phyloP scores from a whole-genome alignment of 2,113 vertebrate genomes.

The Gymnogyps californianus region DNA sequence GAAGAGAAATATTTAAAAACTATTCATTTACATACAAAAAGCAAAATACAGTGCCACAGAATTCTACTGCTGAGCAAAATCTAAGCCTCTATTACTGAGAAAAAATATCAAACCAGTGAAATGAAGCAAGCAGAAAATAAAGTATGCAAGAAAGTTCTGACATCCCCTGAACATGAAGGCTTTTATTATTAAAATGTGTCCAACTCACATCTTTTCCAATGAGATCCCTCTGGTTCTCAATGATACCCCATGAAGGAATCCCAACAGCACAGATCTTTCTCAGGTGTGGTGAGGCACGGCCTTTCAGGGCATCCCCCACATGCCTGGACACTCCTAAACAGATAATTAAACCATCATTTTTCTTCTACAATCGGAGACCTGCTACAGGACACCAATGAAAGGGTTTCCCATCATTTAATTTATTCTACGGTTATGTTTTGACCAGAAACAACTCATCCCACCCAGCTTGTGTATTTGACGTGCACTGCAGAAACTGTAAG shows the following conservation, averaged over 20 bases:
- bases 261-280: slow-evolving; percentile 90
- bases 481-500: not conserved
- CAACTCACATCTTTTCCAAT: slow-evolving; percentile 90
- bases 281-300: slow-evolving; percentile 80
- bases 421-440: not conserved
- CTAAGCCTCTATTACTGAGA: not conserved
- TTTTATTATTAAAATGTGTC: not conserved
- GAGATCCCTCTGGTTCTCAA: slow-evolving; percentile 91
- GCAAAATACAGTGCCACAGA: not conserved
- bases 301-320: slow-evolving; percentile 90
- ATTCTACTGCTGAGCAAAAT: not conserved
- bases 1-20: not conserved
- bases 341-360: not conserved
- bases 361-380: not conserved
- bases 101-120: not conserved
- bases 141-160: not conserved
- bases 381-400: not conserved
- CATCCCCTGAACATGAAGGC: not conserved
- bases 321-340: slow-evolving; percentile 87
- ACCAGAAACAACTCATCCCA: not conserved
- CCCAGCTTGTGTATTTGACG: not conserved
- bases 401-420: not conserved
- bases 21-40: not conserved
- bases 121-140: not conserved
- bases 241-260: slow-evolving; percentile 91